Evolutionary conservation across 1,140 invertebrate genomes (phyloP).

Genomic region (Platyura marginata): DNA sequence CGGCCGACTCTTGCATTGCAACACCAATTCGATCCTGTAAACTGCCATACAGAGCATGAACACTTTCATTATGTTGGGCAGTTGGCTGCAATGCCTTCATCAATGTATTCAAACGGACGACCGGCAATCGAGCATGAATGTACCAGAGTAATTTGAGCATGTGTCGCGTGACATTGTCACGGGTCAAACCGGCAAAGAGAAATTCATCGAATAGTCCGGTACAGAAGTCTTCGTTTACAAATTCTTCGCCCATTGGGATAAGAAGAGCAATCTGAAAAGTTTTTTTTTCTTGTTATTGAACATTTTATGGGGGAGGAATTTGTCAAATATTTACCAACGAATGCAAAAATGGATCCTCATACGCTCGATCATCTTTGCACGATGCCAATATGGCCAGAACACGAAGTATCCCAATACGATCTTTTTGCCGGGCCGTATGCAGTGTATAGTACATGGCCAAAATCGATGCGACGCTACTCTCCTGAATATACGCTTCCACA

Average conservation of each 20-base stretch:
- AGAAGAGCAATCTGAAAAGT: slow-evolving; percentile 52
- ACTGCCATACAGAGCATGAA: slow-evolving; percentile 58
- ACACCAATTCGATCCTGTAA: slow-evolving; percentile 60
- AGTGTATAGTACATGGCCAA: slow-evolving; percentile 91
- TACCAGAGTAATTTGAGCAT: slow-evolving; percentile 84
- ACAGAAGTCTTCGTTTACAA: slow-evolving; percentile 85
- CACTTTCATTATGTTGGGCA: slow-evolving; percentile 65
- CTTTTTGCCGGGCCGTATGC: slow-evolving; percentile 62
- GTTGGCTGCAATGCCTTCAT: slow-evolving; percentile 79
- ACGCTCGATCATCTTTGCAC: slow-evolving; percentile 79
- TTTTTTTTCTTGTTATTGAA: slow-evolving; percentile 1
- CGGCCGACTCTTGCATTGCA: slow-evolving; percentile 37
- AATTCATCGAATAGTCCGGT: slow-evolving; percentile 93
- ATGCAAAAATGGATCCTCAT: slow-evolving; percentile 90
- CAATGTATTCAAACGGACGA: slow-evolving; percentile 55
- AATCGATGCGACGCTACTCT: slow-evolving; percentile 78
- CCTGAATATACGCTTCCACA: slow-evolving; percentile 75
- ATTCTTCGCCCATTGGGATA: slow-evolving; percentile 81
- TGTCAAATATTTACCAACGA: slow-evolving; percentile 39
- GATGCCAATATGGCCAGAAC: slow-evolving; percentile 76
- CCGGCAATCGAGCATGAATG: slow-evolving; percentile 70
- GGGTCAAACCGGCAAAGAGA: slow-evolving; percentile 70
- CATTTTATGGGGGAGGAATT: neutral
- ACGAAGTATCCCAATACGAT: slow-evolving; percentile 68
- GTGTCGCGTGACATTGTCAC: slow-evolving; percentile 87